A percentile compares a stretch with the other conserved stretches of the same genome.
These are phyloP conservation scores for Mythimna loreyi DNA, from an alignment of 2,888 invertebrate species.

Conservation along the genomic window DNA sequence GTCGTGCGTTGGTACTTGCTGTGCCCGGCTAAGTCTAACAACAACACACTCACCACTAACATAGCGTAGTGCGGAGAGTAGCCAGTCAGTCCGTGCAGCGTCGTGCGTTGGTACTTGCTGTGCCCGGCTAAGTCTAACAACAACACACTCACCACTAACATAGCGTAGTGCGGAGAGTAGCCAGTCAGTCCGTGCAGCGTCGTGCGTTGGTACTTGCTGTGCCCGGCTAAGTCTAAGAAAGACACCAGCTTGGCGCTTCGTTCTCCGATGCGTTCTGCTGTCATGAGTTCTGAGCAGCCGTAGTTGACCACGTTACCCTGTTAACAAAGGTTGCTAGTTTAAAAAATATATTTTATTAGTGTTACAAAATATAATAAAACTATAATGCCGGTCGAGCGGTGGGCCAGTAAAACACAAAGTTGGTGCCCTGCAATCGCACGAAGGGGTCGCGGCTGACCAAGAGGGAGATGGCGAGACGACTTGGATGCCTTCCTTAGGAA, in stretches of 20 bases:
- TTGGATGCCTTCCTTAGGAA: too few species aligned
- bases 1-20: not conserved
- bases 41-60: constrained; percentile 78
- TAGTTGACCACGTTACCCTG: constrained; percentile 97
- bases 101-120: constrained; percentile 95
- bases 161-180: constrained; percentile 95
- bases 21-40: not conserved
- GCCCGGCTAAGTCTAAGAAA: constrained; percentile 98
- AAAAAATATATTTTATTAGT: too few species aligned
- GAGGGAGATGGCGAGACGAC: too few species aligned
- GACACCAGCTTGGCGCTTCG: constrained; percentile 98
- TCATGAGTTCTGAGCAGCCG: constrained; percentile 96
- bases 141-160: constrained; percentile 78
- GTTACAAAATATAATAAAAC: too few species aligned
- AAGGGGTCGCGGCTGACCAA: too few species aligned
- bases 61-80: constrained; percentile 96
- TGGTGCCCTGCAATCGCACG: too few species aligned
- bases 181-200: constrained; percentile 98
- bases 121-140: not conserved
- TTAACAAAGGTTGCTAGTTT: constrained; percentile 14
- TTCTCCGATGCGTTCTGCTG: constrained; percentile 98
- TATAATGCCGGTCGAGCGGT: too few species aligned
- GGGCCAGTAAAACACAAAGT: too few species aligned
- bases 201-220: constrained; percentile 98
- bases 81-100: constrained; percentile 97